These are phyloP conservation scores for Hyperoodon ampullatus DNA, from an alignment of 2,113 vertebrate species.

Conservation along the genomic window DNA sequence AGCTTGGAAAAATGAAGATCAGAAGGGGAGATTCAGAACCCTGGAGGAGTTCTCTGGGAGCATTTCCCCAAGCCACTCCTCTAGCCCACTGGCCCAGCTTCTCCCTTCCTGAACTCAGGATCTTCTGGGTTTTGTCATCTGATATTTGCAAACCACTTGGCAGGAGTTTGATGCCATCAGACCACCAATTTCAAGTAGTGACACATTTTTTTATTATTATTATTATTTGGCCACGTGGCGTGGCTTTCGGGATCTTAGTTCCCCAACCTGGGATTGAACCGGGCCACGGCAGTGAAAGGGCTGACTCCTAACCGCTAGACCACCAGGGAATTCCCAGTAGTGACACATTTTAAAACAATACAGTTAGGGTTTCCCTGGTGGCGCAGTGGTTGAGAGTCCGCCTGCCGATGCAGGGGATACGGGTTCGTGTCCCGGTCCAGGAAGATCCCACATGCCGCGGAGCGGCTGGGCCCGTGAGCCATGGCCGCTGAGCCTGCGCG, in stretches of 20 bases:
- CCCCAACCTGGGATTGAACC: neutral
- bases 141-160: neutral
- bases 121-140: neutral
- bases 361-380: neutral
- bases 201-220: neutral
- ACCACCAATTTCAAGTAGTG: neutral
- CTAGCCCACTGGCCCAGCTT: neutral
- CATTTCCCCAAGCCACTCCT: neutral
- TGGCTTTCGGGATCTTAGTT: neutral
- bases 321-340: neutral
- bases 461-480: too few species aligned
- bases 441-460: too few species aligned
- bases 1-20: neutral
- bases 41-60: neutral
- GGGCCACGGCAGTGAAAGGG: neutral
- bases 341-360: neutral
- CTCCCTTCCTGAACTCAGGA: neutral
- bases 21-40: neutral
- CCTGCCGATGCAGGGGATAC: too few species aligned
- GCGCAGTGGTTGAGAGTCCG: too few species aligned
- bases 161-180: neutral
- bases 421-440: too few species aligned
- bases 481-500: too few species aligned
- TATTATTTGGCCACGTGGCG: neutral
- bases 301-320: neutral